Base-by-base conservation (phyloP, 2,113 vertebrate genomes). In the Zingel zingel region DNA sequence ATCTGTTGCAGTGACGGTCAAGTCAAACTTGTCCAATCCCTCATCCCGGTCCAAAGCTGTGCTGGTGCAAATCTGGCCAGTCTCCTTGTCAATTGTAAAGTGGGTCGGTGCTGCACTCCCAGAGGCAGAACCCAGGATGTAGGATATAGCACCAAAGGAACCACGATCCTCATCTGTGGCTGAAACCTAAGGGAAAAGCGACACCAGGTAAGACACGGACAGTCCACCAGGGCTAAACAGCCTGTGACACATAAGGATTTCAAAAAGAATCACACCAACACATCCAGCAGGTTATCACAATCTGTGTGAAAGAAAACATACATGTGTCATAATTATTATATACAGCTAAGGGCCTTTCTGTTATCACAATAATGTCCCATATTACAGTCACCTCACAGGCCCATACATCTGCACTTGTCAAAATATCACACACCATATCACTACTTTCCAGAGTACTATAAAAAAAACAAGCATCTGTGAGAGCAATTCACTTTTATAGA, bases 111-210 rank as follows among this genome's bases (percentile, higher is more conserved):
- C 83, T 0, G 91, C 9, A 2, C 93, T 93, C 86, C 96, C 95
- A 0, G 96, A 94, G 23, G 94, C 95, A 0, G 96, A 96, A 36
- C 96, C 97, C 19, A 99, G 92, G 39, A 95, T 96, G 84, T 99
- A 99, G 70, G 96, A 95, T 18, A 99, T 85, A 19, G 95, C 78
- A 14, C 98, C 97, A 43, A 98, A 97, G 0, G 94, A 91, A 14
- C 98, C 97, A 0, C 97, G 96, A 77, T 99, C 98, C 1, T 96
- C 96, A 0, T 99, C 98, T 1, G 96, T 96, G 57, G 98, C 98
- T 0, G 95, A 96, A 58, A 99, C 96, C 98, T 99, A 92, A 7
- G 77, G 81, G 85, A 79, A 83, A 84, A 89, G 23, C 92, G 23
- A 88, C 59, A 56, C 12, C n/a, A 54, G 70, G 48, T 78, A 50